Evolutionary conservation across 1,140 invertebrate species (phyloP).

Genomic region (Brachionus manjavacas): DNA sequence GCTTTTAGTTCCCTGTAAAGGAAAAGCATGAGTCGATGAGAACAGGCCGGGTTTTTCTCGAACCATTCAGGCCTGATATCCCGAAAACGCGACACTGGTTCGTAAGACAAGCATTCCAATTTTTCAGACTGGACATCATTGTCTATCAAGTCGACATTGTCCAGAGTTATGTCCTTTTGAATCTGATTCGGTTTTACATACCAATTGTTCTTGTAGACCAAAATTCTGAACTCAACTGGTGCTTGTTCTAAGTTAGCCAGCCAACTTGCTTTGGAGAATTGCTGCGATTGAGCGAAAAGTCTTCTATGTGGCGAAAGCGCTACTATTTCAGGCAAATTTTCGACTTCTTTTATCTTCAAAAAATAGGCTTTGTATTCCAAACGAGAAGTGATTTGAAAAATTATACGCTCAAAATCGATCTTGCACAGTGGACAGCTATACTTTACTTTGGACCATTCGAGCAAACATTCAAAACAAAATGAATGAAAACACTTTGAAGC

Average conservation of each 20-base stretch:
- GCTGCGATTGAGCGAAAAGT: constrained; percentile 53
- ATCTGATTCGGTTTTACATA: constrained; percentile 26
- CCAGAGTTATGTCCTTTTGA: background rate
- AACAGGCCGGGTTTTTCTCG: constrained; percentile 70
- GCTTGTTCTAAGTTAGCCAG: constrained; percentile 61
- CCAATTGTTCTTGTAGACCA: constrained; percentile 28
- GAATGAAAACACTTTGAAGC: constrained; percentile 84
- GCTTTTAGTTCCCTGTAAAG: constrained; percentile 76
- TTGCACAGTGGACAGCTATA: constrained; percentile 89
- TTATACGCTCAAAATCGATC: constrained; percentile 79
- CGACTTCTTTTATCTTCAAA: constrained; percentile 54
- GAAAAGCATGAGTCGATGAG: constrained; percentile 77
- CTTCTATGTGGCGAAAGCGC: background rate
- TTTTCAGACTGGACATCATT: constrained; percentile 61
- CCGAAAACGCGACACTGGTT: constrained; percentile 50
- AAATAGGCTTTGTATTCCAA: constrained; percentile 80
- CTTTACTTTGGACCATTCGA: constrained; percentile 91
- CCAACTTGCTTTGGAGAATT: constrained; percentile 60
- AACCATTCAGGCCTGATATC: constrained; percentile 68
- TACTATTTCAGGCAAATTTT: background rate
- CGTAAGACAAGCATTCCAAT: background rate
- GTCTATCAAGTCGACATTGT: constrained; percentile 2
- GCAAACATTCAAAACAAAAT: constrained; percentile 84
- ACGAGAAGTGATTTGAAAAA: constrained; percentile 80
- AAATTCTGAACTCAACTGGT: constrained; percentile 1